These are phyloP conservation scores for Prionace glauca DNA, from an alignment of 2,797 vertebrate genomes.

Conservation along the genomic window DNA sequence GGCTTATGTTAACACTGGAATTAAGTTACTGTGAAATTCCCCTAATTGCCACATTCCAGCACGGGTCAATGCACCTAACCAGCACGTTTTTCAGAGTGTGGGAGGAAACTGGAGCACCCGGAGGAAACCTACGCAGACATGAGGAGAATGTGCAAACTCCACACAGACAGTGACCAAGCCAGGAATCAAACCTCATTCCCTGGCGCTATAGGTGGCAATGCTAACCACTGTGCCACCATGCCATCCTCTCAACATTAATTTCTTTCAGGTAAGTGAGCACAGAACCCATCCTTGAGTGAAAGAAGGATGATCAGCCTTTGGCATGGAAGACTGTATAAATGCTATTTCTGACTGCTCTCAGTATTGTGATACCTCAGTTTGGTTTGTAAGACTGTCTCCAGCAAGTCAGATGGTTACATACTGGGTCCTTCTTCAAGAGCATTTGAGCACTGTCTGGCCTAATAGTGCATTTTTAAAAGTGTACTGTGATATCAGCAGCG, in stretches of 20 bases:
- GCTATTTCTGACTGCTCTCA: background rate
- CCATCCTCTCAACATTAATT: background rate
- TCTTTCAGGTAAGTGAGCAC: background rate
- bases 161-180: too few species aligned
- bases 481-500: background rate
- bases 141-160: too few species aligned
- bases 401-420: background rate
- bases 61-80: too few species aligned
- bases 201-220: too few species aligned
- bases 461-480: background rate
- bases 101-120: too few species aligned
- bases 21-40: too few species aligned
- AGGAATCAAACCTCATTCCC: too few species aligned
- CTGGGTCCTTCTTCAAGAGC: background rate
- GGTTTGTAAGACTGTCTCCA: background rate
- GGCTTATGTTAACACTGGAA: too few species aligned
- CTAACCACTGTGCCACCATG: too few species aligned
- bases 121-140: too few species aligned
- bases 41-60: too few species aligned
- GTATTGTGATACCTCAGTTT: background rate
- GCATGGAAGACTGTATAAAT: background rate
- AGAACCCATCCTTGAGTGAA: background rate
- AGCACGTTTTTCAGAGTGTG: too few species aligned
- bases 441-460: background rate
- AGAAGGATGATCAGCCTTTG: background rate